Evolutionary conservation across 2,888 invertebrate species (phyloP).

Genomic region (Teinopalpus imperialis): DNA sequence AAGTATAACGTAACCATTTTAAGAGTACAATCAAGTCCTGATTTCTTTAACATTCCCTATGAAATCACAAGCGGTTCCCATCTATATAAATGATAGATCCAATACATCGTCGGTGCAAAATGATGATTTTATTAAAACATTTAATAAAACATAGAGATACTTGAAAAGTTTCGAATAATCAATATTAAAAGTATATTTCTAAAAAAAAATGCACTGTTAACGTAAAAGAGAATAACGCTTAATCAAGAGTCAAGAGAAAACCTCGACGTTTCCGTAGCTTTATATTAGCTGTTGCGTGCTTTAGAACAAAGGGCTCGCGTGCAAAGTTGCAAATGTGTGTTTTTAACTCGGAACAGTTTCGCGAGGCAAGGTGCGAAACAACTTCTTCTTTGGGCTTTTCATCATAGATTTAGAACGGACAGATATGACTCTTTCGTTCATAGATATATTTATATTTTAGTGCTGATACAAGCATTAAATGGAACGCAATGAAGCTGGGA

Average conservation of each 20-base stretch:
- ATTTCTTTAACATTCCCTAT: too few relatives aligned
- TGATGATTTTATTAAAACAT: too few relatives aligned
- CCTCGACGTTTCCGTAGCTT: conserved; percentile 20
- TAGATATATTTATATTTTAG: too few relatives aligned
- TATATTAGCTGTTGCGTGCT: conserved; percentile 30
- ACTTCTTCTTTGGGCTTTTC: conserved; percentile 40
- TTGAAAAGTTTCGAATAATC: too few relatives aligned
- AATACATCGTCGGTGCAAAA: too few relatives aligned
- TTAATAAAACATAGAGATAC: too few relatives aligned
- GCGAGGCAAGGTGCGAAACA: conserved; percentile 40
- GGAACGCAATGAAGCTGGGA: too few relatives aligned
- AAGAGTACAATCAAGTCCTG: too few relatives aligned
- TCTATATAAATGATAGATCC: too few relatives aligned
- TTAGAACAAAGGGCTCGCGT: conserved; percentile 36
- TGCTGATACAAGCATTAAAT: too few relatives aligned
- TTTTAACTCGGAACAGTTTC: conserved; percentile 48
- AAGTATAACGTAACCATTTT: too few relatives aligned
- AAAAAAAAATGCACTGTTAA: not conserved
- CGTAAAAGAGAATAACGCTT: conserved; percentile 1
- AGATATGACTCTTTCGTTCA: conserved; percentile 4
- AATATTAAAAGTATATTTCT: not conserved
- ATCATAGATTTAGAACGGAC: conserved; percentile 34
- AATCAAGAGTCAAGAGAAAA: conserved; percentile 16
- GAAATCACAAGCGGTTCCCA: too few relatives aligned
- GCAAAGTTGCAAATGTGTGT: conserved; percentile 57